These are phyloP conservation scores for Gymnogyps californianus DNA, from an alignment of 2,113 vertebrate species.

Conservation along the genomic window DNA sequence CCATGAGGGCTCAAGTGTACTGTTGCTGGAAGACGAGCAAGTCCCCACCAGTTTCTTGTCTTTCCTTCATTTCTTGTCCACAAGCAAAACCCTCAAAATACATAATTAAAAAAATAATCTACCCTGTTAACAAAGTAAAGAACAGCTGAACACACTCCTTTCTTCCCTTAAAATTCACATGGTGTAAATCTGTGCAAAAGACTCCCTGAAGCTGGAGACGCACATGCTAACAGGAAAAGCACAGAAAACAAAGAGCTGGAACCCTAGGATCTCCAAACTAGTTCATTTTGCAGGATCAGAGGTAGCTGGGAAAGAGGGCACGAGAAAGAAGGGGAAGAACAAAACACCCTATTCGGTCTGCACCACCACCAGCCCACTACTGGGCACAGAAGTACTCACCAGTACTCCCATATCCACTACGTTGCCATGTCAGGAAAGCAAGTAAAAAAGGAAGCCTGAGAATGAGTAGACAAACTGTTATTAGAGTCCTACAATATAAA, in stretches of 20 bases:
- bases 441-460: not conserved
- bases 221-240: not conserved
- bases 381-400: not conserved
- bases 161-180: not conserved
- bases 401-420: not conserved
- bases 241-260: not conserved
- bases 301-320: not conserved
- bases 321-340: not conserved
- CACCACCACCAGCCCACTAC: not conserved
- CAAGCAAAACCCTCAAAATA: not conserved
- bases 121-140: not conserved
- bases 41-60: not conserved
- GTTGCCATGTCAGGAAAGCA: not conserved
- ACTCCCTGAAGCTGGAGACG: rapidly evolving
- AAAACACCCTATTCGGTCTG: not conserved
- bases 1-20: rapidly evolving
- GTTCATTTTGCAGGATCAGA: not conserved
- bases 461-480: not conserved
- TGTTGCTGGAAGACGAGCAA: not conserved
- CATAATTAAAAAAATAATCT: not conserved
- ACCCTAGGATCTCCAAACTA: not conserved
- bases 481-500: not conserved
- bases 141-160: not conserved
- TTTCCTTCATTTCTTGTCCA: not conserved
- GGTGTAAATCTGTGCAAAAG: not conserved